These are phyloP conservation scores for Asobara japonica DNA, from an alignment of 1,140 invertebrate species.

Conservation along the genomic window DNA sequence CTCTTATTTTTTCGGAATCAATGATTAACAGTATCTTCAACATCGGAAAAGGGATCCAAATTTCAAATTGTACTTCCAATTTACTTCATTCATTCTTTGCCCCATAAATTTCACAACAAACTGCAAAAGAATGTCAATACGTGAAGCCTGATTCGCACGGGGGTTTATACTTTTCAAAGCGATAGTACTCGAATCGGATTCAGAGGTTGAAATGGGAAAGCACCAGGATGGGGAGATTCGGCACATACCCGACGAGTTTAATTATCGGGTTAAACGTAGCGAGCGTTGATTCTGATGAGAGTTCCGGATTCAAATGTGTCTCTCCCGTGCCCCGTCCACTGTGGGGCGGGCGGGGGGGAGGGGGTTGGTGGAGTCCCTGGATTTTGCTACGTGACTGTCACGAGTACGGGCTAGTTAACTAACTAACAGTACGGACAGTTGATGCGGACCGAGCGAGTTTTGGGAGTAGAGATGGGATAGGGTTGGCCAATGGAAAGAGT, in stretches of 20 bases:
- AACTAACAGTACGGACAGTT: slow-evolving; percentile 65
- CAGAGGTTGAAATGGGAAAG: background rate
- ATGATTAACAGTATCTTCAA: too few relatives aligned
- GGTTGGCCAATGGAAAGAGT: background rate
- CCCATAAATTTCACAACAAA: too few relatives aligned
- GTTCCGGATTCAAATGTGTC: slow-evolving; percentile 65
- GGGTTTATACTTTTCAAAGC: too few relatives aligned
- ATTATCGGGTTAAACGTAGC: slow-evolving; percentile 68
- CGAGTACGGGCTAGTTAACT: slow-evolving; percentile 65
- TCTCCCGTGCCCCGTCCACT: slow-evolving; percentile 21
- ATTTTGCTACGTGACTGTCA: slow-evolving; percentile 62
- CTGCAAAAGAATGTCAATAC: too few relatives aligned
- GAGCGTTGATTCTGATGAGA: slow-evolving; percentile 66
- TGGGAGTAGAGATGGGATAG: background rate
- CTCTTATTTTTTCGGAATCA: too few relatives aligned
- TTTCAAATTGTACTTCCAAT: too few relatives aligned
- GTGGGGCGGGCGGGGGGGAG: background rate
- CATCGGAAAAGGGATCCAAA: too few relatives aligned
- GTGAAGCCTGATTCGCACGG: too few relatives aligned
- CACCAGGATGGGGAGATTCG: background rate
- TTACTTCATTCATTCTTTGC: too few relatives aligned
- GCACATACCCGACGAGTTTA: slow-evolving; percentile 53
- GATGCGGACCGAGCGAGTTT: slow-evolving; percentile 52
- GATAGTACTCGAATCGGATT: background rate
- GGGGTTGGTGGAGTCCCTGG: background rate